phyloP scores from a whole-genome alignment of 2,888 invertebrate genomes.

The Proisotoma minuta region DNA sequence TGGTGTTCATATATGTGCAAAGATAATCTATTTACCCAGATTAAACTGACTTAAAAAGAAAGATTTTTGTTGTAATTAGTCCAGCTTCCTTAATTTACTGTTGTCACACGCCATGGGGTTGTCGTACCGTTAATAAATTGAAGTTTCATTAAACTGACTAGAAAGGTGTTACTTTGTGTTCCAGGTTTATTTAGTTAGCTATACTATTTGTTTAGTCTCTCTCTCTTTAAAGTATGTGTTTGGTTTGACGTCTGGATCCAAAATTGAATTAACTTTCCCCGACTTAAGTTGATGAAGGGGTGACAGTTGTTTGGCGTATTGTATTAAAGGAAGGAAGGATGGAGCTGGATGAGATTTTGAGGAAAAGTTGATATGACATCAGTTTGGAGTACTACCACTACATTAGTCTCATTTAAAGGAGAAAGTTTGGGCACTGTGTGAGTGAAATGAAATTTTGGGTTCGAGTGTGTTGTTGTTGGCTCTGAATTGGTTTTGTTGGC shows the following conservation, averaged over 20 bases:
- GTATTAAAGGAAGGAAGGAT: not conserved
- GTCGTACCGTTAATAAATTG: too few relatives aligned
- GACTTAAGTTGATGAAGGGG: conserved; percentile 4
- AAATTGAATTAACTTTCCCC: conserved; percentile 3
- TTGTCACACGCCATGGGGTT: too few relatives aligned
- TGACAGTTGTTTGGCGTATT: not conserved
- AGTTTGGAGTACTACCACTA: not conserved
- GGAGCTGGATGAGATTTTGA: not conserved
- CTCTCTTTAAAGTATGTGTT: too few relatives aligned
- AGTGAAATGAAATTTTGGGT: not conserved
- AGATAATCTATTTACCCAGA: too few relatives aligned
- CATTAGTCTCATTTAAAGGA: not conserved
- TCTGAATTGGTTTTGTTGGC: not conserved
- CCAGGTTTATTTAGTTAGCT: too few relatives aligned
- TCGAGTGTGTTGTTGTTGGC: not conserved
- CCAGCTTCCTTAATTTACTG: too few relatives aligned
- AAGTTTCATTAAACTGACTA: too few relatives aligned
- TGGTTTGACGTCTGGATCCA: not conserved
- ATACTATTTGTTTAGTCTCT: too few relatives aligned
- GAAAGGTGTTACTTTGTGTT: too few relatives aligned
- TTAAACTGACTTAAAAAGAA: too few relatives aligned
- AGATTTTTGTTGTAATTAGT: too few relatives aligned
- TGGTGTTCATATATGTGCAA: too few relatives aligned
- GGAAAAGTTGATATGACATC: conserved; percentile 3
- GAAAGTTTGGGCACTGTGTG: not conserved